Percentiles rank a stretch among this genome's conserved stretches.
Conservation (phyloP, 2,888 invertebrate species). For the Minunthozetes semirufus region DNA sequence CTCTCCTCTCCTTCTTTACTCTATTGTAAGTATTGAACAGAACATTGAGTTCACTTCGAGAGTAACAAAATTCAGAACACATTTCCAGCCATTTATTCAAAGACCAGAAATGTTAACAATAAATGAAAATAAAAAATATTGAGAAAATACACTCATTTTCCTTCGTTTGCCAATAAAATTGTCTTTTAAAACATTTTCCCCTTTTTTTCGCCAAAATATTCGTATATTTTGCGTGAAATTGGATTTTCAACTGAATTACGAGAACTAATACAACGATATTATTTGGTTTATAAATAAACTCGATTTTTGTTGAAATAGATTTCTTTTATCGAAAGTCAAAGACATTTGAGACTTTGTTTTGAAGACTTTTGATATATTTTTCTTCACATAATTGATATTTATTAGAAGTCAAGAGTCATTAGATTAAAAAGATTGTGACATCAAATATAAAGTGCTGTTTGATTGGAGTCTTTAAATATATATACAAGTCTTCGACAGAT, state of each 20-base stretch:
- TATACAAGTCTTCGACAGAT: too few species aligned
- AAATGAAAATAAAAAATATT: not conserved
- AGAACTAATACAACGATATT: too few species aligned
- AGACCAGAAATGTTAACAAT: not conserved
- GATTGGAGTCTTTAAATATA: not conserved
- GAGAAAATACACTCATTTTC: not conserved
- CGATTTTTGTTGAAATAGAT: too few species aligned
- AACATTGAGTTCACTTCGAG: not conserved
- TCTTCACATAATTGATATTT: constrained; percentile 1
- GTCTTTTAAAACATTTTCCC: too few species aligned
- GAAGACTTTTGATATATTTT: not conserved
- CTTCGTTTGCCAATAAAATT: too few species aligned
- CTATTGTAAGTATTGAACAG: not conserved
- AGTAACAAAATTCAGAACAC: constrained; percentile 1
- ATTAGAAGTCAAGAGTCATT: constrained; percentile 10
- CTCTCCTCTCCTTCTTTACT: not conserved
- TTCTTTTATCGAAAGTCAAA: too few species aligned
- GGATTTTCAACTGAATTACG: too few species aligned
- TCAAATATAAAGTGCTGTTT: constrained; percentile 2
- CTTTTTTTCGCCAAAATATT: too few species aligned
- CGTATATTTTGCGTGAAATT: too few species aligned
- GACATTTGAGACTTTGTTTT: too few species aligned
- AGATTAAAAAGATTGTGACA: not conserved
- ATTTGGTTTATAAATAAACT: too few species aligned
- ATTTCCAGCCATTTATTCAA: not conserved